A percentile compares a stretch with the other conserved stretches of the same genome.
Conservation (phyloP, 2,113 vertebrate species). For the Dipodomys ordii region DNA sequence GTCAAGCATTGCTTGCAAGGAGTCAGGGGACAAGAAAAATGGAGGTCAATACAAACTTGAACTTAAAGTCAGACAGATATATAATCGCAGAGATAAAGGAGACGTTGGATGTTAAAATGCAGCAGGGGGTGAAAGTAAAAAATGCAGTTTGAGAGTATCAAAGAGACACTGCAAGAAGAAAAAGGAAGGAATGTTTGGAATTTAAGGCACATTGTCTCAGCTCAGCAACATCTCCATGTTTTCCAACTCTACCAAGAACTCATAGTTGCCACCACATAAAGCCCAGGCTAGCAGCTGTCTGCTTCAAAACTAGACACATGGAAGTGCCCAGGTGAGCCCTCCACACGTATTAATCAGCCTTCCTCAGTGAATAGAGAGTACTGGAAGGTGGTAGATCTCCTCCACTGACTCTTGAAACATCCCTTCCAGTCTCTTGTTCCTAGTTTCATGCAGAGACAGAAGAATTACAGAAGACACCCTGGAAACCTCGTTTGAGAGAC, state of each 20-base stretch:
- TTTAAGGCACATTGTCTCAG: neutral
- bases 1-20: neutral
- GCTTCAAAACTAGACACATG: neutral
- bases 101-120: neutral
- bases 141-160: neutral
- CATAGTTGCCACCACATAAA: neutral
- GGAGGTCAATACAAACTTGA: neutral
- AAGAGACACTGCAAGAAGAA: neutral
- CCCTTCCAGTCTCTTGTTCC: neutral
- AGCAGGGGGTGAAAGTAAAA: neutral
- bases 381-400: neutral
- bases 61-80: neutral
- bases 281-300: neutral
- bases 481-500: no score
- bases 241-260: neutral
- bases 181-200: neutral
- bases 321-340: neutral
- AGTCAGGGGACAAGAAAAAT: neutral
- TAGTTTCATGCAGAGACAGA: neutral
- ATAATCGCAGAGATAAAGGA: neutral
- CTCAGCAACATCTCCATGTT: neutral
- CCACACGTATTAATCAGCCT: accelerated
- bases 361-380: neutral
- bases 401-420: accelerated
- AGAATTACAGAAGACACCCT: neutral